Percentiles rank a stretch among this genome's conserved stretches.
phyloP scores from a whole-genome alignment of 2,888 invertebrate species.

The Fissipunctia ypsillon region DNA sequence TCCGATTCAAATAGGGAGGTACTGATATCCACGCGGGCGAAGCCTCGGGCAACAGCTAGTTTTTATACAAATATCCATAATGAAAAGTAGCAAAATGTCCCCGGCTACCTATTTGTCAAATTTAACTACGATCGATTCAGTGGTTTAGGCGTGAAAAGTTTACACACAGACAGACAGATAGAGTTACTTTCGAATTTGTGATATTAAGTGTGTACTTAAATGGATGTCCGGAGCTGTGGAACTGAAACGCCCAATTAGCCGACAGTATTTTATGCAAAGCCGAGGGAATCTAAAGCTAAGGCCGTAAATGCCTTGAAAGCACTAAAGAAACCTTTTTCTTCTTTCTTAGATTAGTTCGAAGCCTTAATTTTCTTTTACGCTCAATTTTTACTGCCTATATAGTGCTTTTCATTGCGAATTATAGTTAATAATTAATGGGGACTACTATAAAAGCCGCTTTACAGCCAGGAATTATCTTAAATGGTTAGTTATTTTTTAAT shows the following conservation, averaged over 20 bases:
- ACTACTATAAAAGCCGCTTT: slow-evolving; percentile 9
- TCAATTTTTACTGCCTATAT: slow-evolving; percentile 28
- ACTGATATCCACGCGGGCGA: too few species aligned
- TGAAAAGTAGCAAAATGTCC: too few species aligned
- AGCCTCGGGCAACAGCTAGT: too few species aligned
- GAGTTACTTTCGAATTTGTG: background rate
- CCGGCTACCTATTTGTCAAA: too few species aligned
- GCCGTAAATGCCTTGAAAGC: slow-evolving; percentile 16
- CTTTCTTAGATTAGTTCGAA: slow-evolving; percentile 17
- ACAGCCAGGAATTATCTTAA: background rate
- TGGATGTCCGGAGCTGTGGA: background rate
- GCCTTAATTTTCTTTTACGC: slow-evolving; percentile 25
- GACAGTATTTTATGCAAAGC: slow-evolving; percentile 31
- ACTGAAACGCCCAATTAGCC: background rate
- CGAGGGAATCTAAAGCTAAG: slow-evolving; percentile 12
- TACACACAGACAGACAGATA: background rate
- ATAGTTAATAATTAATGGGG: slow-evolving; percentile 29
- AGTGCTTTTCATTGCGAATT: slow-evolving; percentile 26
- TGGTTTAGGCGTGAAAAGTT: too few species aligned
- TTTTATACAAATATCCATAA: too few species aligned
- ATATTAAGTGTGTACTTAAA: too few species aligned
- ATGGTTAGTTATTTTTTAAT: background rate
- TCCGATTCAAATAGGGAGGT: too few species aligned
- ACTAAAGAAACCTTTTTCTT: slow-evolving; percentile 10
- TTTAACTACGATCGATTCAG: too few species aligned